phyloP scores from a whole-genome alignment of 2,797 vertebrate genomes.

The Halcyon chelicuti region DNA sequence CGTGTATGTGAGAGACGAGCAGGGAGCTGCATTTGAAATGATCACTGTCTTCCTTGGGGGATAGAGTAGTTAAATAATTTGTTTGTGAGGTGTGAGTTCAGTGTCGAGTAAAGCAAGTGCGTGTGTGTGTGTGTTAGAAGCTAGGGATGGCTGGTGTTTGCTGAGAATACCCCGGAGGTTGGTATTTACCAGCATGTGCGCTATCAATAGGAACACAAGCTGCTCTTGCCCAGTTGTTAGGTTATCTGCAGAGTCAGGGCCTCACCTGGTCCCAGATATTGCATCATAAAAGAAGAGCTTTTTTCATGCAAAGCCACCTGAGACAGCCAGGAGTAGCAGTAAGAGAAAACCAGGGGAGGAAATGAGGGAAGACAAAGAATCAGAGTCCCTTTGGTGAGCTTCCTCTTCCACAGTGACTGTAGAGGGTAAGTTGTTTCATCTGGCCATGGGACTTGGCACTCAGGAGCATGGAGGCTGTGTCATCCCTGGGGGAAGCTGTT shows the following conservation, averaged over 20 bases:
- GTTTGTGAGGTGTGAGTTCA: conserved; percentile 78
- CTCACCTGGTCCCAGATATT: conserved; percentile 53
- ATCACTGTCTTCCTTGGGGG: conserved; percentile 75
- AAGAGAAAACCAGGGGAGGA: neutral
- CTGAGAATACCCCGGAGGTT: conserved; percentile 43
- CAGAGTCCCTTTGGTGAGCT: neutral
- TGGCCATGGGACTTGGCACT: neutral
- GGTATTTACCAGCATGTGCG: neutral
- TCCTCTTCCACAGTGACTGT: neutral
- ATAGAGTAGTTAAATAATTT: conserved; percentile 81
- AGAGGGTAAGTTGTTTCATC: neutral
- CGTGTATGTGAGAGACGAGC: conserved; percentile 76
- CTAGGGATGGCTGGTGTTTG: conserved; percentile 6
- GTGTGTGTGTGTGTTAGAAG: neutral
- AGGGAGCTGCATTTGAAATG: conserved; percentile 75
- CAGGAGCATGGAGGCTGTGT: neutral
- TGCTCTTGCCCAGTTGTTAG: conserved; percentile 17
- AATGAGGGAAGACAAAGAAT: neutral
- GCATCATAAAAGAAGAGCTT: conserved; percentile 60
- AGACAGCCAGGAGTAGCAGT: conserved; percentile 14
- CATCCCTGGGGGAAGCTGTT: neutral
- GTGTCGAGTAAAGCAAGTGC: conserved; percentile 30
- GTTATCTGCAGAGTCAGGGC: conserved; percentile 39
- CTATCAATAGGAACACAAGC: neutral
- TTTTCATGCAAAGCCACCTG: conserved; percentile 25